Evolutionary conservation across 2,888 invertebrate species (phyloP).

Genomic region (Neocrepidodera transversa): DNA sequence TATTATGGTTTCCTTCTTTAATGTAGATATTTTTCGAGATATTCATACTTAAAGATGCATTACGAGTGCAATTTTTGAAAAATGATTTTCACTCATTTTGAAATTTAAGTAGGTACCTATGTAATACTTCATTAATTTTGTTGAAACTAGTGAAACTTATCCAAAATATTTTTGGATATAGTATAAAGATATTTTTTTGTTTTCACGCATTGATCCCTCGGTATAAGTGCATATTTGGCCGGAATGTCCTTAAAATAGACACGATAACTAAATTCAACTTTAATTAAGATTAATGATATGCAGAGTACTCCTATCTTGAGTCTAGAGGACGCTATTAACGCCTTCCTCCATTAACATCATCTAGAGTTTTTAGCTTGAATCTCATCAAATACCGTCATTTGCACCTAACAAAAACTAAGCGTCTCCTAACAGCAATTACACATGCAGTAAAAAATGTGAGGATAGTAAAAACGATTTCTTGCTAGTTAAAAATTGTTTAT

Average conservation of each 20-base stretch:
- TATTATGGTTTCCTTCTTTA: no score
- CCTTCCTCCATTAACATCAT: constrained; percentile 51
- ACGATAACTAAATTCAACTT: constrained; percentile 61
- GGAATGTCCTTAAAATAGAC: constrained; percentile 56
- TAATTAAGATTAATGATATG: constrained; percentile 62
- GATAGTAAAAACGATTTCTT: neutral
- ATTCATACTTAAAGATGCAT: no score
- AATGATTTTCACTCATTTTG: no score
- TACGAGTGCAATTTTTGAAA: no score
- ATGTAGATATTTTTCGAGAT: no score
- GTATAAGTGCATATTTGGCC: constrained; percentile 48
- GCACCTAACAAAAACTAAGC: constrained; percentile 31
- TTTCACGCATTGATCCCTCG: constrained; percentile 16
- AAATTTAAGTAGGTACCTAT: no score
- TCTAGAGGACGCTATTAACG: constrained; percentile 54
- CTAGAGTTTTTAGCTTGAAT: constrained; percentile 49
- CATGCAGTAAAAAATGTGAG: neutral
- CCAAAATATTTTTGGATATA: no score
- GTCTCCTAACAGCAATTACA: constrained; percentile 7
- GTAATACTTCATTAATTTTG: no score
- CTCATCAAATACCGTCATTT: constrained; percentile 42
- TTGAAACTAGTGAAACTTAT: no score
- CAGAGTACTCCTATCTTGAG: constrained; percentile 60
- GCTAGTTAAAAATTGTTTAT: no score
- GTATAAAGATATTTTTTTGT: no score